These are phyloP conservation scores for Leistus spinibarbis DNA, from an alignment of 2,888 invertebrate genomes.

Conservation along the genomic window DNA sequence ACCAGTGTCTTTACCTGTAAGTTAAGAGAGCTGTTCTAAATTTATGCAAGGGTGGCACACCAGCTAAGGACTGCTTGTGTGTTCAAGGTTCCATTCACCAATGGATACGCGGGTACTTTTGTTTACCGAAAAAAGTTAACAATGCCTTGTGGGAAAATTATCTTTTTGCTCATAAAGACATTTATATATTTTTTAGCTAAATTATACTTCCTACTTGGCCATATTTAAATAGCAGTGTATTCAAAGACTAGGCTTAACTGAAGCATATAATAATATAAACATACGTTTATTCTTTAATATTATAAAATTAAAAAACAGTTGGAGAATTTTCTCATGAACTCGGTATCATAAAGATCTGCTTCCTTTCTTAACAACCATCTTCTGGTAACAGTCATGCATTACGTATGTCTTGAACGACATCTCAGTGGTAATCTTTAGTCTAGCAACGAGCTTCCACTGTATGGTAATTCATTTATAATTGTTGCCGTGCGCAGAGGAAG, in stretches of 20 bases:
- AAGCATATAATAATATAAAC: constrained; percentile 39
- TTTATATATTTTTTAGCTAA: not conserved
- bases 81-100: not conserved
- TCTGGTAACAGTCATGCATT: constrained; percentile 27
- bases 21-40: constrained; percentile 38
- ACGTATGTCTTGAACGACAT: constrained; percentile 25
- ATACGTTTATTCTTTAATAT: constrained; percentile 29
- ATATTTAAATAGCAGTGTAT: not conserved
- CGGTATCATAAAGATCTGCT: constrained; percentile 36
- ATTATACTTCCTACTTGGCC: not conserved
- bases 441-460: constrained; percentile 17
- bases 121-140: not conserved
- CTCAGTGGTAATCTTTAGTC: constrained; percentile 22
- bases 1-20: constrained; percentile 82
- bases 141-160: not conserved
- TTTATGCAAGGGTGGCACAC: constrained; percentile 18
- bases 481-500: constrained; percentile 29
- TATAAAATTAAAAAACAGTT: constrained; percentile 39
- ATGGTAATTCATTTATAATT: constrained; percentile 39
- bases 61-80: not conserved
- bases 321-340: constrained; percentile 33
- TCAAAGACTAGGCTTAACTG: constrained; percentile 19
- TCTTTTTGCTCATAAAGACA: not conserved
- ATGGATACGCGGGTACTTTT: no score
- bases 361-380: constrained; percentile 15